Evolutionary conservation across 2,113 vertebrate species (phyloP).

Genomic region (Nibea albiflora): DNA sequence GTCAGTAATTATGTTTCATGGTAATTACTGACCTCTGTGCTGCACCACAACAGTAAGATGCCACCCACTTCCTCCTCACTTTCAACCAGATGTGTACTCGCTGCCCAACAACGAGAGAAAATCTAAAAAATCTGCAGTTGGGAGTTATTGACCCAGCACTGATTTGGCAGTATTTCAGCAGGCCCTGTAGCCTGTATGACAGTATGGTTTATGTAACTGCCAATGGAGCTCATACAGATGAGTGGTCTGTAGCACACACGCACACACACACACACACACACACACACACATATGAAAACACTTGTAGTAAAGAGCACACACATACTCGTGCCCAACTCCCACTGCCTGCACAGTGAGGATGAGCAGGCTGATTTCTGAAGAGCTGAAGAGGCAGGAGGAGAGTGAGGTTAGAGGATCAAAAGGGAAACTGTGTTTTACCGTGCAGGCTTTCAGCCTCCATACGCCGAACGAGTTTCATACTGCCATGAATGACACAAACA

Average conservation of each 20-base stretch:
- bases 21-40: conserved; percentile 51
- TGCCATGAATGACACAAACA: not conserved
- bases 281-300: conserved; percentile 25
- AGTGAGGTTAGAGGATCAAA: conserved; percentile 46
- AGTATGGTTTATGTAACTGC: conserved; percentile 78
- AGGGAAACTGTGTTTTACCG: conserved; percentile 36
- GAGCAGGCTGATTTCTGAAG: conserved; percentile 63
- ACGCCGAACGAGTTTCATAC: not conserved
- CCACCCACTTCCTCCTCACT: conserved; percentile 41
- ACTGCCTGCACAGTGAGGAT: conserved; percentile 57
- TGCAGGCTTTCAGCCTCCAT: conserved; percentile 22
- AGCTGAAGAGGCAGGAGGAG: conserved; percentile 68
- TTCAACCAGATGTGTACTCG: conserved; percentile 42
- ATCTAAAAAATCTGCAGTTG: conserved; percentile 55
- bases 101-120: conserved; percentile 59
- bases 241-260: conserved; percentile 61
- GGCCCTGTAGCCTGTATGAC: conserved; percentile 70
- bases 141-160: conserved; percentile 75
- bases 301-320: conserved; percentile 49
- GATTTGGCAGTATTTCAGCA: conserved; percentile 70
- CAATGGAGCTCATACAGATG: conserved; percentile 67
- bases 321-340: conserved; percentile 29
- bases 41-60: conserved; percentile 43
- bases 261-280: conserved; percentile 22
- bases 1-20: conserved; percentile 43